A percentile compares a stretch with the other conserved stretches of the same genome.
Evolutionary conservation across 2,113 vertebrate species (phyloP).

Genomic region (Cyphomyrus discorhynchus): DNA sequence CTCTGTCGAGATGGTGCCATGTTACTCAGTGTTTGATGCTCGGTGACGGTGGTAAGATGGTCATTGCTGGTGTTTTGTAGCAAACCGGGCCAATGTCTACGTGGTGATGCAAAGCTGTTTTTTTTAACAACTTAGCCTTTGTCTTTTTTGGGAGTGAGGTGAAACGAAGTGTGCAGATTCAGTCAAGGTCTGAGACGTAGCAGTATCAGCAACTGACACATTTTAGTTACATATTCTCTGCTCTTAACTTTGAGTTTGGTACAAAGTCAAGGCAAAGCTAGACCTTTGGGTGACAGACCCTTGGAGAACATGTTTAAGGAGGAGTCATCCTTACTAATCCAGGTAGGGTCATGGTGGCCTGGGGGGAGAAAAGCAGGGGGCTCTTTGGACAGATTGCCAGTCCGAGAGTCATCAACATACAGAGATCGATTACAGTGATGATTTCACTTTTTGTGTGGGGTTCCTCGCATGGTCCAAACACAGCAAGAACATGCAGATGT

Average conservation of each 20-base stretch:
- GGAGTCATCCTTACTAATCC: background rate
- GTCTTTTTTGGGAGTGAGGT: background rate
- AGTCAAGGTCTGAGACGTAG: background rate
- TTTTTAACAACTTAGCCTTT: background rate
- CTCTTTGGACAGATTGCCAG: background rate
- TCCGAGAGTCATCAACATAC: background rate
- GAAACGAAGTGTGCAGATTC: background rate
- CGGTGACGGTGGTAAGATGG: background rate
- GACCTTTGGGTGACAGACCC: background rate
- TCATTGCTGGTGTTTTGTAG: background rate
- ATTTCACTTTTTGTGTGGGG: background rate
- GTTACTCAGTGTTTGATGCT: background rate
- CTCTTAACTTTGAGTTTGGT: background rate
- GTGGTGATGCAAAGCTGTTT: background rate
- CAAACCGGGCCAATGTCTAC: background rate
- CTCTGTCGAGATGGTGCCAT: background rate
- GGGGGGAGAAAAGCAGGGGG: background rate
- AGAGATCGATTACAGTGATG: background rate
- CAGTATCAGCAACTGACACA: background rate
- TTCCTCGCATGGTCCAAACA: background rate
- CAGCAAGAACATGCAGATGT: background rate
- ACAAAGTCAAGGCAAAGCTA: background rate
- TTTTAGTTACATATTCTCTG: background rate
- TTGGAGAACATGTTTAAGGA: background rate
- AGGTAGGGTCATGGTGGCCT: background rate